Evolutionary conservation across 2,888 invertebrate species (phyloP).

Genomic region (Netelia virgata): DNA sequence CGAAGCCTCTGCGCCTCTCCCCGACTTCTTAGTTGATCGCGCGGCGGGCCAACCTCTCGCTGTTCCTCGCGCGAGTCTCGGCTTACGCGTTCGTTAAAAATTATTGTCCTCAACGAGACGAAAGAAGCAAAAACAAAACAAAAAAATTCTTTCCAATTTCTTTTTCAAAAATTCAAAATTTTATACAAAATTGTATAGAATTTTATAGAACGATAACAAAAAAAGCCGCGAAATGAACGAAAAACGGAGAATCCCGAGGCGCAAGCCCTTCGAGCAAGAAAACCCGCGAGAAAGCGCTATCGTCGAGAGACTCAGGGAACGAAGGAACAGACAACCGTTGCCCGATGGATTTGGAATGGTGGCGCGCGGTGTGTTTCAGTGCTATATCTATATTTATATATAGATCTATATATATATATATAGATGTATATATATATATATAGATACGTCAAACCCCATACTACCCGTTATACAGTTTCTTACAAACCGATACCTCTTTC

Average conservation of each 20-base stretch:
- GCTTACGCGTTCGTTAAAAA: neutral
- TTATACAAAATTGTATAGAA: too few relatives aligned
- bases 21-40: constrained; percentile 47
- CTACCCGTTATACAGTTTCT: too few relatives aligned
- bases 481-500: too few relatives aligned
- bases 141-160: constrained; percentile 10
- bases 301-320: constrained; percentile 65
- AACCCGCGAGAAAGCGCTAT: constrained; percentile 60
- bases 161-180: neutral
- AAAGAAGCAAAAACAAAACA: neutral
- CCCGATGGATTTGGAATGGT: constrained; percentile 74
- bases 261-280: constrained; percentile 71
- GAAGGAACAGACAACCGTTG: constrained; percentile 73
- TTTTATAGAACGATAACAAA: too few relatives aligned
- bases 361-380: constrained; percentile 71
- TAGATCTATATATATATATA: constrained; percentile 12
- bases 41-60: constrained; percentile 53
- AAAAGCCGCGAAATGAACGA: constrained; percentile 75
- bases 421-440: constrained; percentile 17
- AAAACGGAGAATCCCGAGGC: constrained; percentile 70
- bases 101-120: neutral
- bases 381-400: constrained; percentile 27
- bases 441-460: neutral
- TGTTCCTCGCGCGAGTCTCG: neutral
- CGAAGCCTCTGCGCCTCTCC: constrained; percentile 41